Evolutionary conservation across 1,140 invertebrate species (phyloP).

Genomic region (Mercenaria mercenaria): DNA sequence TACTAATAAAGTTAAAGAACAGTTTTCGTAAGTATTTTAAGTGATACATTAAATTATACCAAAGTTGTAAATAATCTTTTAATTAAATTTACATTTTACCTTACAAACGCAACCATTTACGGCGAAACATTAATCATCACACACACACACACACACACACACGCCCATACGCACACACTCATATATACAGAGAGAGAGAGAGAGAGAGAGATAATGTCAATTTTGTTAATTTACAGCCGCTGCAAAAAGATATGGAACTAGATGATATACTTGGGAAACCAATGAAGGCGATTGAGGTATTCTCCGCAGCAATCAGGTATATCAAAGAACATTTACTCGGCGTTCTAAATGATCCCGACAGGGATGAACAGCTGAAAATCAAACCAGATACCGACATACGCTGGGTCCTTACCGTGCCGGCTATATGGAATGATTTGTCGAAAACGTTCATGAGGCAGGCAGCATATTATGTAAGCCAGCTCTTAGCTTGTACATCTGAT

Average conservation of each 20-base stretch:
- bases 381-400: slow-evolving; percentile 39
- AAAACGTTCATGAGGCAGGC: slow-evolving; percentile 58
- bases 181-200: too few species aligned
- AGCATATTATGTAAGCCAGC: slow-evolving; percentile 16
- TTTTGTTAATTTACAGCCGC: slow-evolving; percentile 35
- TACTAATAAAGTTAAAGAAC: too few species aligned
- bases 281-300: slow-evolving; percentile 43
- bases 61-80: too few species aligned
- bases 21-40: too few species aligned
- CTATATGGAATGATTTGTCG: slow-evolving; percentile 54
- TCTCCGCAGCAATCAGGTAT: slow-evolving; percentile 22
- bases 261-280: slow-evolving; percentile 50
- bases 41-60: too few species aligned
- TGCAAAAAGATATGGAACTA: slow-evolving; percentile 34
- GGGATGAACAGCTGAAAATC: background rate
- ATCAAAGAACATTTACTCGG: background rate
- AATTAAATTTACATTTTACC: too few species aligned
- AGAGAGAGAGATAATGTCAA: too few species aligned
- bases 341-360: background rate
- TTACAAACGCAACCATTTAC: too few species aligned
- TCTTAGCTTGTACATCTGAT: background rate
- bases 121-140: too few species aligned
- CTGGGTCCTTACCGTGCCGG: slow-evolving; percentile 57
- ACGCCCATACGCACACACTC: too few species aligned
- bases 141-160: too few species aligned